Evolutionary conservation across 2,888 invertebrate genomes (phyloP).

Genomic region (Caenorhabditis auriculariae): DNA sequence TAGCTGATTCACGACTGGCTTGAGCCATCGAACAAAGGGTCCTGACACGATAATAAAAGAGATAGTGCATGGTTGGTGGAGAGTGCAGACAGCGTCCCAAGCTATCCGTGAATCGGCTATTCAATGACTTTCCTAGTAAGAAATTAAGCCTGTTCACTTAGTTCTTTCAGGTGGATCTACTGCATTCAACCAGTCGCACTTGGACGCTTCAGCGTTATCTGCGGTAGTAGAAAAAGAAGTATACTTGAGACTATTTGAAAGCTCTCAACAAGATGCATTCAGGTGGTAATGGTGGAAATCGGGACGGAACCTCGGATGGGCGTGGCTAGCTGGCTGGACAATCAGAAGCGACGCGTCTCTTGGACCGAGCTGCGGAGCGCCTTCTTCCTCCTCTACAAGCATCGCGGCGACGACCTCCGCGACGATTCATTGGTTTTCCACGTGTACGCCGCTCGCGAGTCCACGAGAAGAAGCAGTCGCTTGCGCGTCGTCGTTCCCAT

Average conservation of each 20-base stretch:
- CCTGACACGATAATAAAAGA: too few species aligned
- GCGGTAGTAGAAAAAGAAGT: constrained; percentile 31
- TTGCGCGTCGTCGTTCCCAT: constrained; percentile 40
- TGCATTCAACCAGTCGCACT: constrained; percentile 45
- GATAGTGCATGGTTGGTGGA: too few species aligned
- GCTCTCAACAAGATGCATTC: background rate
- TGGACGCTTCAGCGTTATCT: constrained; percentile 42
- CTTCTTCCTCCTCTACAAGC: constrained; percentile 30
- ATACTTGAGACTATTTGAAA: background rate
- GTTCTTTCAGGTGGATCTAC: constrained; percentile 51
- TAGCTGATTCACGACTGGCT: too few species aligned
- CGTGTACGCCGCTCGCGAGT: constrained; percentile 49
- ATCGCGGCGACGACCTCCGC: constrained; percentile 32
- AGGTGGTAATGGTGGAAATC: constrained; percentile 38
- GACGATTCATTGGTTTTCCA: constrained; percentile 50
- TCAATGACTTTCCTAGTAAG: too few species aligned
- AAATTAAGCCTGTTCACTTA: too few species aligned
- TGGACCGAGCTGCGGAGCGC: constrained; percentile 44
- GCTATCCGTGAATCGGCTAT: too few species aligned
- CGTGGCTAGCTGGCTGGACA: constrained; percentile 36
- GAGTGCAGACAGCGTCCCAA: too few species aligned
- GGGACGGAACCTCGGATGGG: constrained; percentile 38
- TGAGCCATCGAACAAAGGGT: too few species aligned
- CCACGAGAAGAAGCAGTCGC: constrained; percentile 37
- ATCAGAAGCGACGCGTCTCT: constrained; percentile 16